phyloP scores from a whole-genome alignment of 2,113 vertebrate genomes.

The Mus spicilegus region DNA sequence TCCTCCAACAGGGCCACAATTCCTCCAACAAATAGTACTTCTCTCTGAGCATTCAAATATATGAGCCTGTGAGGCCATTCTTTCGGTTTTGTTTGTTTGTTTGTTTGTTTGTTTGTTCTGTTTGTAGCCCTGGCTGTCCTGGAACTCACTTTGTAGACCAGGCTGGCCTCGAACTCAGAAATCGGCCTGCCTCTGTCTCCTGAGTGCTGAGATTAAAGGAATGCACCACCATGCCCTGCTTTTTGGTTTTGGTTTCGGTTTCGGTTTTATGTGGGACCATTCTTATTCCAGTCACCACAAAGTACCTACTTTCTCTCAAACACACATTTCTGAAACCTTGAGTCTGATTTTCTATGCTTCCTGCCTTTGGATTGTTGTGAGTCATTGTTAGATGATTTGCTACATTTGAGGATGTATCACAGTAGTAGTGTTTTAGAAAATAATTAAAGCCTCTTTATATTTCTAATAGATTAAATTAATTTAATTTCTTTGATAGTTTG shows the following conservation, averaged over 20 bases:
- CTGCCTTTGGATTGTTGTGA: not conserved
- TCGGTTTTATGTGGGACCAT: not conserved
- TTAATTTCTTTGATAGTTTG: not conserved
- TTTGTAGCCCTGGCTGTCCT: no score
- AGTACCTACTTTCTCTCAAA: not conserved
- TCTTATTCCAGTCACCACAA: not conserved
- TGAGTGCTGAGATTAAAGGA: no score
- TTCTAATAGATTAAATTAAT: not conserved
- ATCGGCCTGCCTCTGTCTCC: no score
- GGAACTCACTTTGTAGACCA: no score
- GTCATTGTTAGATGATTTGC: not conserved
- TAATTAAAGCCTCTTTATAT: not conserved
- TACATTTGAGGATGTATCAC: constrained; percentile 33
- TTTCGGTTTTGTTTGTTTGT: no score
- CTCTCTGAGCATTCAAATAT: not conserved
- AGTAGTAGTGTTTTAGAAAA: not conserved
- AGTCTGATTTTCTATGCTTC: not conserved
- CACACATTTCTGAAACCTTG: not conserved
- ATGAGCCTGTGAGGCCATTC: not conserved
- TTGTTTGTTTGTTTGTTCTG: no score
- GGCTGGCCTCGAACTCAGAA: no score
- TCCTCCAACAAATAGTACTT: not conserved
- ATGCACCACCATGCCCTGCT: no score
- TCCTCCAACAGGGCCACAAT: not conserved
- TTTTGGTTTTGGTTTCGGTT: no score